phyloP scores from a whole-genome alignment of 2,888 invertebrate genomes.

The Agriopis marginaria region DNA sequence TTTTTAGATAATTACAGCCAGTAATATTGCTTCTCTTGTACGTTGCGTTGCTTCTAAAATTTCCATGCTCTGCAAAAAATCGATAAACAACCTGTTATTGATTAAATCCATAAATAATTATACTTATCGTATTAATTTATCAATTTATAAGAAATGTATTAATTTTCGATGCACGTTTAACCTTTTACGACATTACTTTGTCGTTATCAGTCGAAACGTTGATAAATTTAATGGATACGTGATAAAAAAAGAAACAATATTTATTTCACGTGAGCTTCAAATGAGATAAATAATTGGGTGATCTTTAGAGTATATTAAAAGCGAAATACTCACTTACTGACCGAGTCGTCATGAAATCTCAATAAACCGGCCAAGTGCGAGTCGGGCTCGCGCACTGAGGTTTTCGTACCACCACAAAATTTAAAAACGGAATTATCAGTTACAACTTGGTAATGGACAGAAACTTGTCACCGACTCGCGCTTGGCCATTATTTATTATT shows the following conservation, averaged over 20 bases:
- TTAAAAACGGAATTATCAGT: too few species aligned
- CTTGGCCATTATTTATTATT: too few species aligned
- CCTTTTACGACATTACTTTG: constrained; percentile 2
- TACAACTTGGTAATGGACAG: too few species aligned
- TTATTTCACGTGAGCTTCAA: background rate
- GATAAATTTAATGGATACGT: constrained; percentile 9
- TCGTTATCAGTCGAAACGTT: constrained; percentile 6
- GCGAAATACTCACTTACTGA: too few species aligned
- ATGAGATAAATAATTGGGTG: background rate
- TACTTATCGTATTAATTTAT: background rate
- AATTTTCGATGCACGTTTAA: background rate
- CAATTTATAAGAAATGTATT: background rate
- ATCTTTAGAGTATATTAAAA: background rate
- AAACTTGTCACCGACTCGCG: too few species aligned
- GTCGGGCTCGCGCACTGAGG: too few species aligned
- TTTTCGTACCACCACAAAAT: too few species aligned
- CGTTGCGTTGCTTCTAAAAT: background rate
- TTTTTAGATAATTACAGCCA: background rate
- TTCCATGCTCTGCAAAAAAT: background rate
- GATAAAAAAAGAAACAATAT: background rate
- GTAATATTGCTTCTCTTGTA: background rate
- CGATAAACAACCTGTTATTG: background rate
- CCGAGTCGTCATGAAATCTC: too few species aligned
- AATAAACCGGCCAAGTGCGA: too few species aligned
- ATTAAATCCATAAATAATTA: constrained; percentile 6